These are phyloP conservation scores for Tetrax tetrax DNA, from an alignment of 2,113 vertebrate genomes.

Conservation along the genomic window DNA sequence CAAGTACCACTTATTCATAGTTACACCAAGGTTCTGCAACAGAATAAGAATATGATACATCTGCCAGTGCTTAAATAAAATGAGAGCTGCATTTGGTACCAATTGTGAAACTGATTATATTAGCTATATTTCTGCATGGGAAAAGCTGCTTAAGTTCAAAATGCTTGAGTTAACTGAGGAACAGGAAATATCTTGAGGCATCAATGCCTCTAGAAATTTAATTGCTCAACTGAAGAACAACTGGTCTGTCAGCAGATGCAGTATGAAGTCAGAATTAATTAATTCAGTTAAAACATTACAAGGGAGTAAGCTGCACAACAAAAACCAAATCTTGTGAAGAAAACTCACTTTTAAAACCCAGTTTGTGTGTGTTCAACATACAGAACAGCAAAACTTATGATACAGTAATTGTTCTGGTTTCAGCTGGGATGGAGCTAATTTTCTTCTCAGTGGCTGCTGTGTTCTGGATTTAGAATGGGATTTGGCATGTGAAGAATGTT, in stretches of 20 bases:
- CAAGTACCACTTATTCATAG: background rate
- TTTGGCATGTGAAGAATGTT: no score
- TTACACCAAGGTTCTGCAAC: background rate
- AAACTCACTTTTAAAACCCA: background rate
- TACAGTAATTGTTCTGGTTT: background rate
- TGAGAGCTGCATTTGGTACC: slow-evolving; percentile 11
- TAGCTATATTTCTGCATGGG: slow-evolving; percentile 19
- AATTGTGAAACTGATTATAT: slow-evolving; percentile 51
- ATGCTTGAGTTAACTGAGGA: slow-evolving; percentile 24
- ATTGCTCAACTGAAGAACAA: slow-evolving; percentile 54
- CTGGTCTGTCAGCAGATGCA: slow-evolving; percentile 54
- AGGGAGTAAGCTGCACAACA: background rate
- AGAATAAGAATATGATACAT: slow-evolving; percentile 23
- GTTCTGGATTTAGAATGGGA: no score
- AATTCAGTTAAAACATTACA: slow-evolving; percentile 37
- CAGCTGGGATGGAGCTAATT: no score
- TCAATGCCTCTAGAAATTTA: slow-evolving; percentile 57
- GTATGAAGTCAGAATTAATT: slow-evolving; percentile 67
- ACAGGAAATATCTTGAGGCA: slow-evolving; percentile 58
- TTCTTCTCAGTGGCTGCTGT: no score
- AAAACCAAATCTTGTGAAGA: background rate
- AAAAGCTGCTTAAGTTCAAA: slow-evolving; percentile 50
- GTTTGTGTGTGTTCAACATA: background rate
- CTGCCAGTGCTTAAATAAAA: slow-evolving; percentile 35
- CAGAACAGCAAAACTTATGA: background rate